phyloP scores from a whole-genome alignment of 2,113 vertebrate genomes.

The Myotis davidii region DNA sequence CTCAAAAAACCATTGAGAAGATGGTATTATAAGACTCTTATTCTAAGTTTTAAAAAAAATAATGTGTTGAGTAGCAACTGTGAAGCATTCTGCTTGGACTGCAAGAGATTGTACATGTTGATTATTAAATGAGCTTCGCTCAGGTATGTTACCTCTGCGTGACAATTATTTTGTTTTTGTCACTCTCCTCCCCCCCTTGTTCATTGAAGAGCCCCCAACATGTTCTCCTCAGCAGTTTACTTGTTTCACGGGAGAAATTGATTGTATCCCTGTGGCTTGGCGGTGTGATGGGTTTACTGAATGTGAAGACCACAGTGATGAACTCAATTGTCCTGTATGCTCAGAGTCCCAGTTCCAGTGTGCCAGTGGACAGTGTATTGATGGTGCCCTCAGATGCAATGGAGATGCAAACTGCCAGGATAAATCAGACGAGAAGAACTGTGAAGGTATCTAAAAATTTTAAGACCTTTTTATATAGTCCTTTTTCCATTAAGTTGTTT shows the following conservation, averaged over 20 bases:
- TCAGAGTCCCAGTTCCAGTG: slow-evolving; percentile 95
- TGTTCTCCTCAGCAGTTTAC: slow-evolving; percentile 98
- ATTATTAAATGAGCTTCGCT: not conserved
- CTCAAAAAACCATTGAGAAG: not conserved
- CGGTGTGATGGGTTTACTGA: slow-evolving; percentile 95
- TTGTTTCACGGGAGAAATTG: slow-evolving; percentile 95
- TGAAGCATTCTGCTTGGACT: not conserved
- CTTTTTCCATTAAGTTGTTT: slow-evolving; percentile 26
- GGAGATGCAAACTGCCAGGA: slow-evolving; percentile 96
- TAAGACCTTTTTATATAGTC: not conserved
- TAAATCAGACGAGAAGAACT: slow-evolving; percentile 95
- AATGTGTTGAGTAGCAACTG: not conserved
- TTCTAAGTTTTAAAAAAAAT: not conserved
- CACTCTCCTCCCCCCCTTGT: not conserved
- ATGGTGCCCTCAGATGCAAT: slow-evolving; percentile 91
- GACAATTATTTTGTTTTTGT: slow-evolving; percentile 55
- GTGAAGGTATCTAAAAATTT: slow-evolving; percentile 87
- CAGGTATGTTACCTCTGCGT: slow-evolving; percentile 13
- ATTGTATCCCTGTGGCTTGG: slow-evolving; percentile 97
- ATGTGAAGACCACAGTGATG: slow-evolving; percentile 96
- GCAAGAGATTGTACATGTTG: not conserved
- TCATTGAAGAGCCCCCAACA: slow-evolving; percentile 94
- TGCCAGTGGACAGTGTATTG: slow-evolving; percentile 95
- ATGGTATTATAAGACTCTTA: not conserved
- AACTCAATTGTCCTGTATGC: slow-evolving; percentile 95